Base-by-base conservation (phyloP, 2,797 vertebrate species). In the Pogoniulus pusillus region DNA sequence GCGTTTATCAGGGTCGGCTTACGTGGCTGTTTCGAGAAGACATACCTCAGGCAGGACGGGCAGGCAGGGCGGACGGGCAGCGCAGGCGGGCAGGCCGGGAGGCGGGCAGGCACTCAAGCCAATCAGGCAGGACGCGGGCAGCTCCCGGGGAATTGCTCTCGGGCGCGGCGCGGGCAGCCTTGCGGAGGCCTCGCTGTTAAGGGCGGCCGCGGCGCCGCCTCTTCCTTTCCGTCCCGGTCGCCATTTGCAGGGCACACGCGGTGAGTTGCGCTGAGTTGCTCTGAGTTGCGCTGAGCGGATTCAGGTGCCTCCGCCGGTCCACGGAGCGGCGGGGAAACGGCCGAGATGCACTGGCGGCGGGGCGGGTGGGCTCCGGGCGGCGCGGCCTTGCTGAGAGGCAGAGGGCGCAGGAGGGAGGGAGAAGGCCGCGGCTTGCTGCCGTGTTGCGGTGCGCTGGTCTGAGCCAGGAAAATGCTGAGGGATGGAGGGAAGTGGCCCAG, bases 191-290 rank as follows among this genome's bases (percentile, higher is more conserved):
- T 92, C 89, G 16, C 43, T 45, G 64, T 90, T 93, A 90, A 96
- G 88, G 18, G 64, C 53, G 53, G 60, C 39, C 32, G 18, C 64
- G 30, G 74, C 10, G 0, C 85, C 90, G 2, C 90, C 49, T 94
- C 94, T 82, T 95, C 96, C 97, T 80, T 95, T 98, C 98, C 95
- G 89, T 95, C 96, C 93, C 85, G 94, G 97, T 93, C 97, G 97
- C 98, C 98, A 98, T 98, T 98, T 98, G 98, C 96, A 87, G 92
- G 94, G 96, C 91, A 97, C 96, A 30, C 39, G 37, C 32, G 55
- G 60, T 22, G 26, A 97, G 97, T 96, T 96, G 96, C 43, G 9
- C 26, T 1, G 74, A 2, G 43, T 3, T 0, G 3, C 1, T 5
- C 16, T 34, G 8, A 2, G 43, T 3, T 0, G 3, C 1, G 5